phyloP scores from a whole-genome alignment of 2,797 vertebrate genomes.

The Alosa sapidissima region DNA sequence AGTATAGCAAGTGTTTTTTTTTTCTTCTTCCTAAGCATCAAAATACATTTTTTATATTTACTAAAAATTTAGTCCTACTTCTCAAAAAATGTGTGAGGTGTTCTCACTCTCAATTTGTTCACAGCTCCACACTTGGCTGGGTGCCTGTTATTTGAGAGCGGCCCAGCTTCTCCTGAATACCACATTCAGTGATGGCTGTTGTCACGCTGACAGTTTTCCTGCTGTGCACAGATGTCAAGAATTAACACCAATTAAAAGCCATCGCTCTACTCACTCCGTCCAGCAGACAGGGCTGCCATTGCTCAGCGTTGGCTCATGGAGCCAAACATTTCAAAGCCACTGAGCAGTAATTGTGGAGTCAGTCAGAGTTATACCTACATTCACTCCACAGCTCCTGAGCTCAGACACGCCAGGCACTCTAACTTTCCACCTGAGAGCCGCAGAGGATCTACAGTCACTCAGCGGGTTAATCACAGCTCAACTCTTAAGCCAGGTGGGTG shows the following conservation, averaged over 20 bases:
- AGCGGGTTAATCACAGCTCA: no score
- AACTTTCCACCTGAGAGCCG: no score
- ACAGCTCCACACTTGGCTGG: neutral
- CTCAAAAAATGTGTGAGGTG: neutral
- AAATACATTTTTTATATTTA: neutral
- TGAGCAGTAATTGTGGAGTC: neutral
- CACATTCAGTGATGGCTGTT: neutral
- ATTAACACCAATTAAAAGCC: constrained; percentile 1
- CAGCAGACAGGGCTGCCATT: neutral
- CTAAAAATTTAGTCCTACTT: neutral
- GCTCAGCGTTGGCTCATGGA: neutral
- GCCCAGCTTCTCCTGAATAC: neutral
- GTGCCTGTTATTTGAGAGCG: neutral
- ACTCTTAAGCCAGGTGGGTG: no score
- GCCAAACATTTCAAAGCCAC: neutral
- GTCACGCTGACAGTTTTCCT: neutral
- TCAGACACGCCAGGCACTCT: no score
- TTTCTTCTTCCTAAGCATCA: neutral
- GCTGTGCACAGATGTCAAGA: neutral
- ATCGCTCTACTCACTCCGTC: neutral
- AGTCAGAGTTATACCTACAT: neutral
- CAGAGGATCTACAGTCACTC: no score
- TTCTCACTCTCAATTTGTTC: neutral
- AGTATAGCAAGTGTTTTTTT: no score
- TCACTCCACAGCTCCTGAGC: neutral